Evolutionary conservation across 2,888 invertebrate genomes (phyloP).

Genomic region (Anoplius nigerrimus): DNA sequence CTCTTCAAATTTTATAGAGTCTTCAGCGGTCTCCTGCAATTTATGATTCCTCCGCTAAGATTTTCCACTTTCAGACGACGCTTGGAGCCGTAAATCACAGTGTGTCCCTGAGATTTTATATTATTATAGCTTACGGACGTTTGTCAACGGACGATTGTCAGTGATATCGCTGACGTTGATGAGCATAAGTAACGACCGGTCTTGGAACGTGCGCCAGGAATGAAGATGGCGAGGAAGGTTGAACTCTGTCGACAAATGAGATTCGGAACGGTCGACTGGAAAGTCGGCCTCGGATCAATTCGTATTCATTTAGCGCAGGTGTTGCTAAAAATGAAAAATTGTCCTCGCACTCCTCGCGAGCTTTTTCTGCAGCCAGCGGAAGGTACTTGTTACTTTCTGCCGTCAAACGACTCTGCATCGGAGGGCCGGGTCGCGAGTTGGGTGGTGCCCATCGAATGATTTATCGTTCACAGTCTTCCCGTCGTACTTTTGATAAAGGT

Average conservation of each 20-base stretch:
- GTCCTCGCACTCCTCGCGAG: conserved; percentile 48
- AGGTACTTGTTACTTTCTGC: conserved; percentile 52
- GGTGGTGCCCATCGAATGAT: conserved; percentile 54
- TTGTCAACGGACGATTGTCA: too few species aligned
- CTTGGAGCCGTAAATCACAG: too few species aligned
- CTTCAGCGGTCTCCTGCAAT: too few species aligned
- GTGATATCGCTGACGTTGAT: too few species aligned
- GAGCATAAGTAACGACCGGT: too few species aligned
- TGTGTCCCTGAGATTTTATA: background rate
- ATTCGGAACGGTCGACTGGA: conserved; percentile 50
- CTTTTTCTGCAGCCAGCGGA: conserved; percentile 47
- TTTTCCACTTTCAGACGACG: too few species aligned
- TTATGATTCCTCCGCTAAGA: too few species aligned
- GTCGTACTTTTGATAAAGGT: conserved; percentile 48
- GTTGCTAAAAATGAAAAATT: conserved; percentile 63
- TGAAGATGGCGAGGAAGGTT: conserved; percentile 12
- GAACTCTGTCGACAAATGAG: conserved; percentile 26
- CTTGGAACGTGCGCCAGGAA: background rate
- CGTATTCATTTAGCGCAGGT: conserved; percentile 63
- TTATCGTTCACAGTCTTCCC: conserved; percentile 52
- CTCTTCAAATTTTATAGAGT: too few species aligned
- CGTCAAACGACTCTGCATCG: conserved; percentile 44
- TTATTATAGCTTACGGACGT: background rate
- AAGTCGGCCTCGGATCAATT: conserved; percentile 59
- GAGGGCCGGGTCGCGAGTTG: conserved; percentile 45